Conservation (phyloP, 2,888 invertebrate genomes). For the Callosobruchus maculatus region DNA sequence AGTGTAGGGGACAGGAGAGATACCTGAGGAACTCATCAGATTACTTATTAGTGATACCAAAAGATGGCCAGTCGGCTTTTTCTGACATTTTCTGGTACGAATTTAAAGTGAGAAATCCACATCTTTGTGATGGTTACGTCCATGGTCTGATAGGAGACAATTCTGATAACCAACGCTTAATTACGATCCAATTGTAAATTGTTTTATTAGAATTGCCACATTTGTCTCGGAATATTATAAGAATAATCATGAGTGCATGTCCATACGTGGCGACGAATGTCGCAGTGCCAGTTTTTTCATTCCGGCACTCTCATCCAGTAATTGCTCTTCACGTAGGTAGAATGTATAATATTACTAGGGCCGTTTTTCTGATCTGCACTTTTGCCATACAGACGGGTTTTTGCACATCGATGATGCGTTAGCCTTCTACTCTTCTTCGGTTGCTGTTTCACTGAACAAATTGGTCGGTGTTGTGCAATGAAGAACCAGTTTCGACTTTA, state of each 20-base stretch:
- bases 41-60: too few relatives aligned
- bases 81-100: too few relatives aligned
- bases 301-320: constrained; percentile 35
- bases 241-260: constrained; percentile 32
- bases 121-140: too few relatives aligned
- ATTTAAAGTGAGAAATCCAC: too few relatives aligned
- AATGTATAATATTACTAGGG: constrained; percentile 18
- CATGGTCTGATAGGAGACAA: too few relatives aligned
- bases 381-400: not conserved
- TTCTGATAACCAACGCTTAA: constrained; percentile 27
- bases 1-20: too few relatives aligned
- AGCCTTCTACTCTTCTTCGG: not conserved
- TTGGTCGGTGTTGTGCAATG: not conserved
- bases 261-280: constrained; percentile 40
- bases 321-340: constrained; percentile 34
- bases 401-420: not conserved
- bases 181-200: constrained; percentile 42
- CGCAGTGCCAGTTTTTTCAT: constrained; percentile 37
- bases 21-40: too few relatives aligned
- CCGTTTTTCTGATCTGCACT: not conserved
- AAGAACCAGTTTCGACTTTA: not conserved
- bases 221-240: constrained; percentile 40
- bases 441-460: not conserved
- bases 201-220: constrained; percentile 41
- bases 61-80: too few relatives aligned